phyloP scores from a whole-genome alignment of 2,888 invertebrate genomes.

The Drosophila histrio region DNA sequence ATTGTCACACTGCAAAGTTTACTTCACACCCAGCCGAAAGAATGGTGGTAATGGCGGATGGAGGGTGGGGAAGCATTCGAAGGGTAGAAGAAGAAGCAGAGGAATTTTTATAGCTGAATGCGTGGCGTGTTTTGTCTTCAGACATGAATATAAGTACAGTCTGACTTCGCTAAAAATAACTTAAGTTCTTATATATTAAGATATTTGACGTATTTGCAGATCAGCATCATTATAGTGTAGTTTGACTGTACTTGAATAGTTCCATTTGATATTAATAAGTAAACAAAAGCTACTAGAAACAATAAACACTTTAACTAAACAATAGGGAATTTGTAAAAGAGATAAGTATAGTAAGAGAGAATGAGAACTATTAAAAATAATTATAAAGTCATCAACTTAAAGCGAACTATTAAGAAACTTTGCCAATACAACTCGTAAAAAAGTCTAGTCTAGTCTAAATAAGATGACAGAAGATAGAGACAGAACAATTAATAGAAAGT shows the following conservation, averaged over 20 bases:
- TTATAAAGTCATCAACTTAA: neutral
- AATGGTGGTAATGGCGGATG: too few species aligned
- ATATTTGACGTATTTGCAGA: too few species aligned
- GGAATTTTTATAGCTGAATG: neutral
- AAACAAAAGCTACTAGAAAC: too few species aligned
- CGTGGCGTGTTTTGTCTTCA: neutral
- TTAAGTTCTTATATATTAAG: too few species aligned
- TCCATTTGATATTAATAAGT: too few species aligned
- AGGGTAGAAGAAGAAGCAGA: neutral
- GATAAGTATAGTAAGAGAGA: neutral
- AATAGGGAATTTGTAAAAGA: too few species aligned
- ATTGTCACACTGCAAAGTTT: slow-evolving; percentile 2
- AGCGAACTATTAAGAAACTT: neutral
- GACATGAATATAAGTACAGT: neutral
- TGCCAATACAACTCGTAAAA: neutral
- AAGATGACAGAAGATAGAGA: neutral
- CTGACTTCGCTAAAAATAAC: neutral
- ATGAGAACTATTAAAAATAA: neutral
- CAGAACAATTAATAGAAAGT: neutral
- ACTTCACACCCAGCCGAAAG: neutral
- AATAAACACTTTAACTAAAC: too few species aligned
- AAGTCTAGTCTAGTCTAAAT: too few species aligned
- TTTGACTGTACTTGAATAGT: too few species aligned
- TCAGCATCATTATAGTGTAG: too few species aligned
- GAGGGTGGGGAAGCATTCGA: neutral